Evolutionary conservation across 1,140 invertebrate species (phyloP).

Genomic region (Bemisia tabaci): DNA sequence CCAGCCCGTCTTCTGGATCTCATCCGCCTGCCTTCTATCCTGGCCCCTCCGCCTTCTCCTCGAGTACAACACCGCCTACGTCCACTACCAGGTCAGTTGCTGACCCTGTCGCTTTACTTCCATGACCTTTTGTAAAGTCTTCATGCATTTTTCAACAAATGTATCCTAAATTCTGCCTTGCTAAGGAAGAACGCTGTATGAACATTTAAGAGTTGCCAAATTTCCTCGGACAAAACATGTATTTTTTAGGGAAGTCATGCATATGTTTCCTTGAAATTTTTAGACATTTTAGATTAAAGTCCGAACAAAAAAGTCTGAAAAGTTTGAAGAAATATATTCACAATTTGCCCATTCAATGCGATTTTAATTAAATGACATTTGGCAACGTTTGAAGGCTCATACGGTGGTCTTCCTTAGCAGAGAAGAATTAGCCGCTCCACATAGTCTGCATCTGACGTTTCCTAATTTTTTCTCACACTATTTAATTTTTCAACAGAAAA

Average conservation of each 20-base stretch:
- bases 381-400: no score
- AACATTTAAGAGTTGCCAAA: no score
- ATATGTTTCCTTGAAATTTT: no score
- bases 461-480: slow-evolving; percentile 5
- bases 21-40: slow-evolving; percentile 59
- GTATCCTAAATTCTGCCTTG: neutral
- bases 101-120: neutral
- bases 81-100: slow-evolving; percentile 50
- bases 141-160: neutral
- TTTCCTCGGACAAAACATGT: no score
- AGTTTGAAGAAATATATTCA: no score
- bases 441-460: slow-evolving; percentile 3
- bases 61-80: slow-evolving; percentile 72
- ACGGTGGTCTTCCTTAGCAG: neutral
- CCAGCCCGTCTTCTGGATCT: slow-evolving; percentile 55
- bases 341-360: no score
- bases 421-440: neutral
- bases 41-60: slow-evolving; percentile 73
- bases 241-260: no score
- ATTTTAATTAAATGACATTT: no score
- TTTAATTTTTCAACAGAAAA: no score
- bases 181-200: no score
- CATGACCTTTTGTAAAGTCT: neutral
- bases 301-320: no score
- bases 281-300: no score